These are phyloP conservation scores for Boloria selene DNA, from an alignment of 2,888 invertebrate species.

Conservation along the genomic window DNA sequence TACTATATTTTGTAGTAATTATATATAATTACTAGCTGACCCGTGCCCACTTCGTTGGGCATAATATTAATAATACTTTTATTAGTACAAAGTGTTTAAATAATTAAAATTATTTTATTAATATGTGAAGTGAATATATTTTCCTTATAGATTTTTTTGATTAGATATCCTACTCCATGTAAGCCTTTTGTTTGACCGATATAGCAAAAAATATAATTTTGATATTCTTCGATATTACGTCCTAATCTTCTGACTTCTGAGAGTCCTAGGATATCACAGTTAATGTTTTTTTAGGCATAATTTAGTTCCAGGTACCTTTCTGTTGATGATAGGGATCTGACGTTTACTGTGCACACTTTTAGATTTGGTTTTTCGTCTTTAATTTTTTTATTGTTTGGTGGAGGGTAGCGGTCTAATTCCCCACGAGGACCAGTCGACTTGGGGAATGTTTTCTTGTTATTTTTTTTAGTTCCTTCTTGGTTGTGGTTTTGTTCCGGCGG, in stretches of 20 bases:
- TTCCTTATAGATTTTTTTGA: not conserved
- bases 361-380: constrained; percentile 6
- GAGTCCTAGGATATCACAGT: constrained; percentile 2
- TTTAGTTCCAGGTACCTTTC: constrained; percentile 1
- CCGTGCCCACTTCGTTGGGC: too few species aligned
- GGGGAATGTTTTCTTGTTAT: constrained; percentile 22
- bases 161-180: not conserved
- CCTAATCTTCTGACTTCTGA: constrained; percentile 2
- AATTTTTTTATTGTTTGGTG: constrained; percentile 13
- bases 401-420: constrained; percentile 37
- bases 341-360: constrained; percentile 4
- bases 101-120: too few species aligned
- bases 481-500: constrained; percentile 22
- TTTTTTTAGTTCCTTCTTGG: constrained; percentile 1
- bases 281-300: not conserved
- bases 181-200: not conserved
- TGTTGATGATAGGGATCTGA: not conserved
- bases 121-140: not conserved
- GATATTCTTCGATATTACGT: not conserved
- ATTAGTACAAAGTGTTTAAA: too few species aligned
- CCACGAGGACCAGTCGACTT: constrained; percentile 29
- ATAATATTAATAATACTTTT: too few species aligned
- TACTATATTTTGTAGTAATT: too few species aligned
- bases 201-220: not conserved
- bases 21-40: too few species aligned